phyloP scores from a whole-genome alignment of 2,113 vertebrate species.

The Elephantulus edwardii region DNA sequence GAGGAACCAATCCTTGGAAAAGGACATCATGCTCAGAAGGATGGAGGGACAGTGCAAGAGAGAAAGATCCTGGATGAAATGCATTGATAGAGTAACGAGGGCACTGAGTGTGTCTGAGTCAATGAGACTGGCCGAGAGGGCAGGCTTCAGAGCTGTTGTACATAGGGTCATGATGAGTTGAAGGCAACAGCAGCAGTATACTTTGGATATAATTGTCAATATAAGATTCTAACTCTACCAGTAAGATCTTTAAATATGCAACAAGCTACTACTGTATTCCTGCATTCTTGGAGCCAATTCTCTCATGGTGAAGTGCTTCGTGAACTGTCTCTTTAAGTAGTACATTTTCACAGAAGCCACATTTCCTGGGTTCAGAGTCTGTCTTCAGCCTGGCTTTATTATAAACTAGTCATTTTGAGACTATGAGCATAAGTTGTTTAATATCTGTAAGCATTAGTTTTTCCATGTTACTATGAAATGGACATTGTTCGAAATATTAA shows the following conservation, averaged over 20 bases:
- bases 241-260: not conserved
- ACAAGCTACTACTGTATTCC: not conserved
- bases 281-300: not conserved
- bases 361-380: not conserved
- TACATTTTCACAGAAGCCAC: not conserved
- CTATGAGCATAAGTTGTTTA: not conserved
- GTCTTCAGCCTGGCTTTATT: not conserved
- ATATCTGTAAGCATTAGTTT: not conserved
- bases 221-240: not conserved
- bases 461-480: not conserved
- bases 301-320: not conserved
- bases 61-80: too few relatives aligned
- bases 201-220: not conserved
- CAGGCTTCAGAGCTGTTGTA: too few relatives aligned
- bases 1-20: too few relatives aligned
- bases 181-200: too few relatives aligned
- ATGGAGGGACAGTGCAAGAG: too few relatives aligned
- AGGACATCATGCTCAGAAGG: too few relatives aligned
- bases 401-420: not conserved
- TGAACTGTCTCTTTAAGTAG: not conserved
- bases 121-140: too few relatives aligned
- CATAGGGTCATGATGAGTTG: too few relatives aligned
- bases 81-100: too few relatives aligned
- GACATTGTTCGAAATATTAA: slow-evolving; percentile 6
- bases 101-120: too few relatives aligned